Percentiles rank a stretch among this genome's conserved stretches.
Conservation (phyloP, 2,888 invertebrate species). For the Paralinhomoeus sp. region DNA sequence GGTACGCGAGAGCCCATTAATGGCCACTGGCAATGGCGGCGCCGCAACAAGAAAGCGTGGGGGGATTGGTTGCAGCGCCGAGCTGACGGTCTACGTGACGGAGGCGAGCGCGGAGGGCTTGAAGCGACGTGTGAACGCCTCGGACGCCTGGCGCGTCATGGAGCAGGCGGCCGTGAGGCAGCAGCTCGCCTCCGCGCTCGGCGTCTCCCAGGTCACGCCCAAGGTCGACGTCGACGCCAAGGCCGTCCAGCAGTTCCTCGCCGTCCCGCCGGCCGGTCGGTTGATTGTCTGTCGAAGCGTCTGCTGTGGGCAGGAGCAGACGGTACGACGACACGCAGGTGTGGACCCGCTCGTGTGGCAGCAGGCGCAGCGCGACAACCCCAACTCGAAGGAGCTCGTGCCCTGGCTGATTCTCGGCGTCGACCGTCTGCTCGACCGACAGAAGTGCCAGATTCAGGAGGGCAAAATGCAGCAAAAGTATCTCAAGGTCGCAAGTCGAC, state of each 20-base stretch:
- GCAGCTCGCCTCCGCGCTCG: conserved; percentile 44
- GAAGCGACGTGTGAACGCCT: conserved; percentile 26
- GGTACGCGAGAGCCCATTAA: too few relatives aligned
- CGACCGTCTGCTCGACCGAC: conserved; percentile 41
- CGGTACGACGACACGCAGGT: too few relatives aligned
- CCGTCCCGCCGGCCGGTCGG: conserved; percentile 47
- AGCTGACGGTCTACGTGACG: conserved; percentile 48
- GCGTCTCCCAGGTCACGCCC: conserved; percentile 46
- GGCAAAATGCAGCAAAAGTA: background rate
- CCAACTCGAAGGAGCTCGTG: conserved; percentile 62
- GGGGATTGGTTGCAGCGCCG: conserved; percentile 35
- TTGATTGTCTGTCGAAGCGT: too few relatives aligned
- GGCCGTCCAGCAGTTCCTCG: conserved; percentile 51
- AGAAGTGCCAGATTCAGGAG: conserved; percentile 11
- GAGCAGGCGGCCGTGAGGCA: conserved; percentile 43
- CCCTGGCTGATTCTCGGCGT: conserved; percentile 87
- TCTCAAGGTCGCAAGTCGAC: conserved; percentile 1
- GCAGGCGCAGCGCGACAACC: conserved; percentile 84
- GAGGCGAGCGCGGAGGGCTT: conserved; percentile 41
- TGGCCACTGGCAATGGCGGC: too few relatives aligned
- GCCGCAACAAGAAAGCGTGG: too few relatives aligned
- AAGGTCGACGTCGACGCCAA: conserved; percentile 45
- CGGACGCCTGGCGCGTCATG: conserved; percentile 31
- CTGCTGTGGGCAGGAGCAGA: too few relatives aligned
- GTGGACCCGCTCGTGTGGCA: conserved; percentile 57